Evolutionary conservation across 2,888 invertebrate species (phyloP), one percentile per base, ranked within the genome.

Genomic region (Callyntrura sp.): DNA sequence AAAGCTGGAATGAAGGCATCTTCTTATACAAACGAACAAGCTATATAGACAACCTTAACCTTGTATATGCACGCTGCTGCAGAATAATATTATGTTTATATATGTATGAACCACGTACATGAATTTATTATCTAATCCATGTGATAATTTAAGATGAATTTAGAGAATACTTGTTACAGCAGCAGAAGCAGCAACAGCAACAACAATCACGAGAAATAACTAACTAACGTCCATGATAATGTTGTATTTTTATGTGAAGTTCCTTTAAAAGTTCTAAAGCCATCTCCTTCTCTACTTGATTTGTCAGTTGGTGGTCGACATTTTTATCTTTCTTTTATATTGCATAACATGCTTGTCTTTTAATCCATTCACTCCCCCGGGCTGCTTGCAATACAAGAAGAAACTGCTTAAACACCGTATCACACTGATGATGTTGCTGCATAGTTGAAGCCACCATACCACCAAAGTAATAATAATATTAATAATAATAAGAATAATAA

Each of bases 221-320:
- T 70, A 70, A 45, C 43, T 70, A 20, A 35, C 35, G 35, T 25
- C 23, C 20, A 62, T 62, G 62, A 62, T 62, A 25, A 62, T 62
- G 35, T 70, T 70, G 51, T 78, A 51, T 51, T 45, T n/a, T 78
- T 65, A 79, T 70, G 43, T 73, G 73, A 86, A 55, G 51, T 35
- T 1, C n/a, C n/a, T 35, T 35, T 4, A 35, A 35, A 35, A 70
- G 9, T 17, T 70, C 43, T 43, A 6, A 35, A 35, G 14, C 45
- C 70, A 43, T 51, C 79, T 79, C 43, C 14, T 70, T 82, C 45
- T 73, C 81, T 60, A 82, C 88, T 88, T 88, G 88, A 88, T 88
- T 88, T 88, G 83, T 83, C 88, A 88, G 88, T 88, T 88, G 88
- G 88, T 83, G 88, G 88, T 88, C 88, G 88, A 88, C 88, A 78